Evolutionary conservation across 2,113 vertebrate genomes (phyloP).

Genomic region (Dunckerocampus dactyliophorus): DNA sequence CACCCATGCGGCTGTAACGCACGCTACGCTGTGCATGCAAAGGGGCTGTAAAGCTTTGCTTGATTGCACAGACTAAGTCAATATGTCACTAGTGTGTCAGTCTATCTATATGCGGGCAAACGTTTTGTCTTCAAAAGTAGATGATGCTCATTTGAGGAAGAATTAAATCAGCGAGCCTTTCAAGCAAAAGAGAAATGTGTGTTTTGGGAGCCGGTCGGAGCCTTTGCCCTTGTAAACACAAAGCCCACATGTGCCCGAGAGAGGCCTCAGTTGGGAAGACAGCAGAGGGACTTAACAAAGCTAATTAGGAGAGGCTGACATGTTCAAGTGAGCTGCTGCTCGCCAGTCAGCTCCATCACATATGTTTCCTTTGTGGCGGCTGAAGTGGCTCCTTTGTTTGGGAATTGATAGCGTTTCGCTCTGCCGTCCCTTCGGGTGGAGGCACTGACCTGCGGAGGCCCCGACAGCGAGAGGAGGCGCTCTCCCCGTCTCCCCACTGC

Average conservation of each 20-base stretch:
- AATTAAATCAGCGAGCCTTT: constrained; percentile 39
- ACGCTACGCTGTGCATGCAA: constrained; percentile 25
- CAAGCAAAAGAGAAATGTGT: constrained; percentile 25
- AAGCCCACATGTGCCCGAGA: constrained; percentile 62
- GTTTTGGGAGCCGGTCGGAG: constrained; percentile 47
- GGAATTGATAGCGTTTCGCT: constrained; percentile 81
- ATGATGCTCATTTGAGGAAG: constrained; percentile 35
- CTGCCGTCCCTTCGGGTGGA: constrained; percentile 74
- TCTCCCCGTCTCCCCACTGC: constrained; percentile 57
- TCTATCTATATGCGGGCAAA: constrained; percentile 34
- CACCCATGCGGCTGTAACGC: constrained; percentile 13
- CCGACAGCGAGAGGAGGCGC: constrained; percentile 65
- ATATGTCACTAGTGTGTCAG: constrained; percentile 53
- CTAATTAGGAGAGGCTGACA: constrained; percentile 78
- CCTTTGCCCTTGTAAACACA: constrained; percentile 64
- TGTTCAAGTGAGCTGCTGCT: constrained; percentile 76
- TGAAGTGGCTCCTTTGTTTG: constrained; percentile 79
- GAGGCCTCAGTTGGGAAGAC: constrained; percentile 71
- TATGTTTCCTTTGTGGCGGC: constrained; percentile 76
- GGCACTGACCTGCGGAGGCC: constrained; percentile 76
- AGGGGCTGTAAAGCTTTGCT: constrained; percentile 22
- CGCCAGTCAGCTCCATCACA: constrained; percentile 69
- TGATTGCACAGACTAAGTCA: constrained; percentile 44
- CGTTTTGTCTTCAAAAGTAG: constrained; percentile 15
- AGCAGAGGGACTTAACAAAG: constrained; percentile 76